phyloP scores from a whole-genome alignment of 2,797 vertebrate species.

The Arctocebus calabarensis region DNA sequence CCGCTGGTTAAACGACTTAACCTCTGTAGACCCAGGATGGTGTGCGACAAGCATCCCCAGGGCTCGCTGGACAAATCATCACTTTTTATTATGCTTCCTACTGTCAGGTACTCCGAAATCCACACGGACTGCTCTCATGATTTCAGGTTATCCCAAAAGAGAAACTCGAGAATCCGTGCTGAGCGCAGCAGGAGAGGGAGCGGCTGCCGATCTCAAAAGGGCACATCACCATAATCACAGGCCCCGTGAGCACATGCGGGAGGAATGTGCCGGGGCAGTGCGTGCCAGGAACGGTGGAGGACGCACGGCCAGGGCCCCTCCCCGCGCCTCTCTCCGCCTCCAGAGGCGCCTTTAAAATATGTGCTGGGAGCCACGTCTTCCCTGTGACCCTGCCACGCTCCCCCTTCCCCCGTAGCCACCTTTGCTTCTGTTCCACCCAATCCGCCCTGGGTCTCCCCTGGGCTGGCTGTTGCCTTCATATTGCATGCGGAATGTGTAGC shows the following conservation, averaged over 20 bases:
- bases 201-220: slow-evolving; percentile 74
- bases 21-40: slow-evolving; percentile 21
- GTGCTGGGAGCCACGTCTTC: not conserved
- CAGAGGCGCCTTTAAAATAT: slow-evolving; percentile 14
- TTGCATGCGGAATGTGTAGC: slow-evolving; percentile 72
- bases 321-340: not conserved
- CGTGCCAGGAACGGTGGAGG: slow-evolving; percentile 14
- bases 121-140: slow-evolving; percentile 69
- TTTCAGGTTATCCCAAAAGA: slow-evolving; percentile 79
- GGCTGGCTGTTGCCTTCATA: slow-evolving; percentile 68
- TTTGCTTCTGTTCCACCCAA: slow-evolving; percentile 47
- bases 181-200: slow-evolving; percentile 70
- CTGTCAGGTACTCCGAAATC: slow-evolving; percentile 75
- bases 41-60: slow-evolving; percentile 52
- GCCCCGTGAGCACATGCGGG: slow-evolving; percentile 61
- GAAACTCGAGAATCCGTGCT: slow-evolving; percentile 65
- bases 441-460: slow-evolving; percentile 57
- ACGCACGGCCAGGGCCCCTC: not conserved
- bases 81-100: slow-evolving; percentile 68
- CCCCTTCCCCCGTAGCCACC: slow-evolving; percentile 59
- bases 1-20: slow-evolving; percentile 38
- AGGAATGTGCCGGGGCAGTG: not conserved
- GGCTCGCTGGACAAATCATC: slow-evolving; percentile 76
- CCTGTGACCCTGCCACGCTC: not conserved
- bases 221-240: slow-evolving; percentile 78